Base-by-base conservation (phyloP, 2,113 vertebrate species). In the Dinomys branickii region DNA sequence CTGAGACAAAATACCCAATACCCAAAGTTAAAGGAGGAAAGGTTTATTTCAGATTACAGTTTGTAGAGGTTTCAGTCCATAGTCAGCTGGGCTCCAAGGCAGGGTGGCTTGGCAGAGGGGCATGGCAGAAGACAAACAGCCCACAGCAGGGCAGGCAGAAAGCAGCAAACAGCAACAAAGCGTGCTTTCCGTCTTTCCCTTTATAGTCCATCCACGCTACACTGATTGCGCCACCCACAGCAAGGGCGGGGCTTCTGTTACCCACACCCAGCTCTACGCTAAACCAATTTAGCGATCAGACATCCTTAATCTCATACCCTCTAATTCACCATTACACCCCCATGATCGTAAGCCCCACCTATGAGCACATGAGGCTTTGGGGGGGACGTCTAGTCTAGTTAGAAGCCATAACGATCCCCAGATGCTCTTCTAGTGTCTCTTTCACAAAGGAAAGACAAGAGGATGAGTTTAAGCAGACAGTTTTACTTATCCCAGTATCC, bases 401-500 rank as follows among this genome's bases (percentile, higher is more conserved):
- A 30, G 41, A 47, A 77, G 24, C 67, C 73, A 77, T 77, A 77
- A 77, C 26, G 12, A 96, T 50, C 24, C 73, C n/a, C 22, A 52
- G 20, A 13, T 75, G 16, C 80, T 94, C 77, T 44, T 6, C 77
- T 67, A 58, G 52, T 77, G 33, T 63, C 19, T 91, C 54, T 65
- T 94, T 96, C 44, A 88, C 11, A 73, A 41, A 87, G 22, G 47
- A 92, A 92, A 92, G 16, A 41, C 85, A 54, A 2, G 14, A 96
- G 30, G 30, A 50, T 90, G 54, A 92, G 47, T 90, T 87, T 82
- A 87, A 88, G 41, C 90, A 47, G 35, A 85, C 44, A 77, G 4
- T 92, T 71, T 87, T 73, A 16, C 41, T 80, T 93, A 92, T 88
- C 17, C 56, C 56, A 90, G 41, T 58, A 84, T 63, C 33, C 41